Evolutionary conservation across 2,797 vertebrate species (phyloP).

Genomic region (Acanthurus leucopareius): DNA sequence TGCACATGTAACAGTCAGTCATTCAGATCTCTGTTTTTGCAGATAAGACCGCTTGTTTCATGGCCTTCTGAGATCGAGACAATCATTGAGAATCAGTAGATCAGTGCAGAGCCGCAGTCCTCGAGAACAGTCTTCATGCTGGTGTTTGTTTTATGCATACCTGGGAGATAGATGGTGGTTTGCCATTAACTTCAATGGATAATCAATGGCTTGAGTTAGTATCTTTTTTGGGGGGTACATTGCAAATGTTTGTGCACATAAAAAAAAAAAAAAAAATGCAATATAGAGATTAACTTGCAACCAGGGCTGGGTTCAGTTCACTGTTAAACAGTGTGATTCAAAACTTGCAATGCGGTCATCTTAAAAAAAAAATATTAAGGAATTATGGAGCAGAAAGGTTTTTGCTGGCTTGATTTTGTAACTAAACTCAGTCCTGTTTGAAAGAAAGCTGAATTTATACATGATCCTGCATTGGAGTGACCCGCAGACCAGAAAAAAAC

Average conservation of each 20-base stretch:
- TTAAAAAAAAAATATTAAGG: constrained; percentile 1
- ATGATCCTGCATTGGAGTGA: constrained; percentile 40
- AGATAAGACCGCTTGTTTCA: constrained; percentile 6
- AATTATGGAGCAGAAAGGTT: neutral
- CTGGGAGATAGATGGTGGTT: constrained; percentile 47
- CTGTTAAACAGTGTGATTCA: constrained; percentile 19
- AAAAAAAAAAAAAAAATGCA: constrained; percentile 42
- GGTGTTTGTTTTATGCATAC: constrained; percentile 66
- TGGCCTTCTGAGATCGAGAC: constrained; percentile 38
- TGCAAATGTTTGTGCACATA: constrained; percentile 70
- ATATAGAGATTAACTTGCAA: constrained; percentile 58
- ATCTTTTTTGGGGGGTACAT: constrained; percentile 45
- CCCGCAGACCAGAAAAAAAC: constrained; percentile 63
- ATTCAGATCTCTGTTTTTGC: constrained; percentile 5
- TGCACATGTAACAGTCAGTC: neutral
- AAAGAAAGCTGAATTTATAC: constrained; percentile 32
- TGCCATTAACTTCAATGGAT: constrained; percentile 43
- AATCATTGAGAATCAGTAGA: constrained; percentile 50
- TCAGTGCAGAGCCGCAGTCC: constrained; percentile 4
- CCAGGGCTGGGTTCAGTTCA: constrained; percentile 50
- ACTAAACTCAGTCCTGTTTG: constrained; percentile 49
- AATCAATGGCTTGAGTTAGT: constrained; percentile 51
- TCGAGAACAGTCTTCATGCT: constrained; percentile 59
- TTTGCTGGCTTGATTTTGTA: constrained; percentile 14
- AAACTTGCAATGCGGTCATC: constrained; percentile 7